Percentiles rank a stretch among this genome's conserved stretches.
Evolutionary conservation across 2,797 vertebrate species (phyloP).

Genomic region (Sphenodon punctatus): DNA sequence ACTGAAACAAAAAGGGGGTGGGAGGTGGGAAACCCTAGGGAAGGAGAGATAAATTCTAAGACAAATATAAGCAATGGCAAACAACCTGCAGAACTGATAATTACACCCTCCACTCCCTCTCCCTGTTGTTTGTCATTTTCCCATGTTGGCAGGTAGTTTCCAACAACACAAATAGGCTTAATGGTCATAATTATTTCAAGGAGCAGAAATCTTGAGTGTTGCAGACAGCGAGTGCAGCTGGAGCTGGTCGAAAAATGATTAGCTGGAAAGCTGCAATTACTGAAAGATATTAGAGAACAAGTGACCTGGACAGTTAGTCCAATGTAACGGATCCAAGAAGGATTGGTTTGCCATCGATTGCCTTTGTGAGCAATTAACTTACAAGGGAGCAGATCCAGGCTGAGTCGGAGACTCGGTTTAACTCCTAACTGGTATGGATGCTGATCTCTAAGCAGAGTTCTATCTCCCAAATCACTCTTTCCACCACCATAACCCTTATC

Average conservation of each 20-base stretch:
- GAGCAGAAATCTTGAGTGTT: neutral
- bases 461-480: neutral
- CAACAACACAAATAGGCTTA: neutral
- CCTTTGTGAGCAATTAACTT: neutral
- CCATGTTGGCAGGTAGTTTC: neutral
- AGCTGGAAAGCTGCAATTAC: neutral
- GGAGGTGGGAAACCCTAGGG: too few species aligned
- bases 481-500: too few species aligned
- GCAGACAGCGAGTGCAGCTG: neutral
- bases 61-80: neutral
- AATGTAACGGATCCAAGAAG: neutral
- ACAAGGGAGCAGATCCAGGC: neutral
- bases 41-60: too few species aligned
- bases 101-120: neutral
- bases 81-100: fast-evolving
- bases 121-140: neutral
- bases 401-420: neutral
- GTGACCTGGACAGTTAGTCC: neutral
- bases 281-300: neutral
- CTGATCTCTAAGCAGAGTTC: neutral
- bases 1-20: too few species aligned
- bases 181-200: neutral
- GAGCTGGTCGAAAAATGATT: neutral
- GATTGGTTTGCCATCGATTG: neutral
- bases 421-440: neutral